Evolutionary conservation across 2,888 invertebrate genomes (phyloP).

Genomic region (Lasioglossum calceatum): DNA sequence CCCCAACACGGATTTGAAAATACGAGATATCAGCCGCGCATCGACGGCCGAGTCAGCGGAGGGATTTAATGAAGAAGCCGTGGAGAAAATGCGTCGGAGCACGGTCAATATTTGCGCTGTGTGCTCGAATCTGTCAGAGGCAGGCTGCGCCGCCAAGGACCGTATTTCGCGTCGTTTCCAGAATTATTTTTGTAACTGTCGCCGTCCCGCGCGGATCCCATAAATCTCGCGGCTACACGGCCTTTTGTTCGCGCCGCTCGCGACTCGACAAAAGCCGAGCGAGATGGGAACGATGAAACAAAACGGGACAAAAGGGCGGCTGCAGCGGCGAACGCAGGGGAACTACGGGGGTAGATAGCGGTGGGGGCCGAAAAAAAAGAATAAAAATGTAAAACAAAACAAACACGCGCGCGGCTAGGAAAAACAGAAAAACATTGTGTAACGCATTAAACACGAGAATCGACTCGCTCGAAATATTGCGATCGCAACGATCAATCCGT

Average conservation of each 20-base stretch:
- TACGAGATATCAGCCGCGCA: not conserved
- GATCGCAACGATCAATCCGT: slow-evolving; percentile 5
- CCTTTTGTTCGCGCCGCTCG: slow-evolving; percentile 37
- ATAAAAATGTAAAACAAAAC: not conserved
- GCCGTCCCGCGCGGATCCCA: slow-evolving; percentile 28
- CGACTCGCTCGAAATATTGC: slow-evolving; percentile 19
- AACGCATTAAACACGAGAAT: slow-evolving; percentile 24
- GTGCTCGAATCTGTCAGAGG: slow-evolving; percentile 39
- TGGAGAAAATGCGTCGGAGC: slow-evolving; percentile 7
- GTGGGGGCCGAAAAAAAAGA: not conserved
- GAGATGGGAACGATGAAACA: slow-evolving; percentile 10
- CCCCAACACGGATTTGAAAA: too few relatives aligned
- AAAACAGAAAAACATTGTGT: not conserved
- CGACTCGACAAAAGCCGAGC: slow-evolving; percentile 21
- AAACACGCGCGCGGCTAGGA: not conserved
- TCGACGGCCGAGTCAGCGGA: not conserved
- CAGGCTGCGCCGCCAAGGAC: slow-evolving; percentile 14
- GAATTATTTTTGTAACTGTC: slow-evolving; percentile 58
- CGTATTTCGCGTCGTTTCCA: slow-evolving; percentile 36
- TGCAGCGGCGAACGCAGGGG: not conserved
- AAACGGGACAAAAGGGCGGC: not conserved
- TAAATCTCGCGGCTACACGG: slow-evolving; percentile 38
- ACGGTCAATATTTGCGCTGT: slow-evolving; percentile 39
- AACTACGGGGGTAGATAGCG: not conserved
- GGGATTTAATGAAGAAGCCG: slow-evolving; percentile 10